Evolutionary conservation across 2,797 vertebrate species (phyloP), one percentile per base, ranked within the genome.

Genomic region (Coracias cyanogaster): DNA sequence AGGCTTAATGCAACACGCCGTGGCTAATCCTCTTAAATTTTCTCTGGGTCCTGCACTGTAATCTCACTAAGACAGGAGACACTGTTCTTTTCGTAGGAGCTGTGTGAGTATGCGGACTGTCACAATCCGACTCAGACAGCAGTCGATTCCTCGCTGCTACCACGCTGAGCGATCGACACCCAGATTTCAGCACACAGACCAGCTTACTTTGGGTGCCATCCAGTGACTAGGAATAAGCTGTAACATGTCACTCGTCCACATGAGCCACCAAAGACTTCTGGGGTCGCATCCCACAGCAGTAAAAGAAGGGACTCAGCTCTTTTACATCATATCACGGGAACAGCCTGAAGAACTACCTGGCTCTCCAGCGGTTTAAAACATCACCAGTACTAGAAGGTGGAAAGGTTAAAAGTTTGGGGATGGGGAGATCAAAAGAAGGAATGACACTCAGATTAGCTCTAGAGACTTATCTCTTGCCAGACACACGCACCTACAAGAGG

Each of bases 1-100:
- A 88, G 78, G 67, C 67, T 95, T 95, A 95, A 82, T n/a, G 18
- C 58, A 95, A 84, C n/a, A 46, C 2, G 2, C 74, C 14, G 7
- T 62, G 46, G 91, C 57, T 96, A 93, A 96, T 95, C 88, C 84
- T 95, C 69, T 91, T 90, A 73, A 37, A 70, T 66, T 82, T 95
- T 90, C 72, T 57, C 89, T 70, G 43, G 62, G 71, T 48, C 66
- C 57, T 52, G 45, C 46, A 66, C 89, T 55, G 64, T 73, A 90
- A 94, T 91, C 73, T 71, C 73, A 77, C 25, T 18, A 54, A 76
- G 37, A 62, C 54, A 82, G 33, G 43, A 66, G 35, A 28, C 66
- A 74, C 77, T 74, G 90, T 35, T 96, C 67, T 85, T 69, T 65
- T 79, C 51, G 3, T 7, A 41, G 65, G 66, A 82, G 62, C 60